Evolutionary conservation across 2,888 invertebrate species (phyloP), one percentile per base, ranked within the genome.

Genomic region (Tipula confusa): DNA sequence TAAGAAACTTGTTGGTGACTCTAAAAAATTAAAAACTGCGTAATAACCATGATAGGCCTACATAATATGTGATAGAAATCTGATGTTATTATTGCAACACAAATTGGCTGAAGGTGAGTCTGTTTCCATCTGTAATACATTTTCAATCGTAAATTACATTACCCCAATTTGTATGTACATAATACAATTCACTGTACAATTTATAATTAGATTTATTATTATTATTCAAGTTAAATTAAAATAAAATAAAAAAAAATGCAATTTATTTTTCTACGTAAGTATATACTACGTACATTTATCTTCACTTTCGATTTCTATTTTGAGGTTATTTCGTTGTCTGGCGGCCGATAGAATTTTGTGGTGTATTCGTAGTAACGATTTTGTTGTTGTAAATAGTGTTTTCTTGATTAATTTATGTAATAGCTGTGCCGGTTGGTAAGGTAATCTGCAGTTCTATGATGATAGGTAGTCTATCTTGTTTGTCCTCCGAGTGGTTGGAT

Each of bases 181-280:
- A n/a, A 64, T 11, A 64, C 24, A 64, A 64, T 64, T 64, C 24
- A 64, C 24, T 24, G 24, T 64, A 64, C 9, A 24, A 43, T 24
- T 64, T 64, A 64, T 64, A 24, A 64, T 64, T 64, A 64, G 64
- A 64, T 64, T 64, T 64, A 43, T 43, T 43, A 43, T 43, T 43
- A n/a, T 43, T 43, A 64, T 64, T 64, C 64, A 64, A 24, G 24
- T 64, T 64, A 64, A 64, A 64, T 64, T n/a, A n/a, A n/a, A n/a
- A n/a, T n/a, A n/a, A n/a, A n/a, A n/a, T n/a, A n/a, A n/a, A n/a
- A 64, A 64, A 64, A 64, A 64, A 64, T 64, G 64, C 64, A 64
- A 43, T 64, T 64, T 64, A 9, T 64, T 3, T 64, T 24, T 64
- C 64, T 64, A 64, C 13, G 13, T 13, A 38, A 13, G 13, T 64